phyloP scores from a whole-genome alignment of 1,140 invertebrate species.

The Xylocopa sonorina region DNA sequence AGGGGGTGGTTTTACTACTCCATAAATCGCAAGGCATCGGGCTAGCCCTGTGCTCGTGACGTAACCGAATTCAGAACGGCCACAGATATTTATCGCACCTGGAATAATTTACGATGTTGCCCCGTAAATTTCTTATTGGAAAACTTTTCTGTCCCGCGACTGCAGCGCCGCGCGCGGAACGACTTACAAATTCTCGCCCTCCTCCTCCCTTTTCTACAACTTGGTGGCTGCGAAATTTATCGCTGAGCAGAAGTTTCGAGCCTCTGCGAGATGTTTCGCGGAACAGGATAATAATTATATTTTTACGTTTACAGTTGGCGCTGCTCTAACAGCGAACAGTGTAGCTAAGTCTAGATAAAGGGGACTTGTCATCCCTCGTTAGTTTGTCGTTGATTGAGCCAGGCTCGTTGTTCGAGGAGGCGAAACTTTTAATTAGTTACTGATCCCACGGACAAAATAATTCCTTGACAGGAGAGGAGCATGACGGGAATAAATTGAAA shows the following conservation, averaged over 20 bases:
- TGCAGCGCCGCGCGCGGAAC: neutral
- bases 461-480: conserved; percentile 47
- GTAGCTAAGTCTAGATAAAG: conserved; percentile 51
- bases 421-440: conserved; percentile 76
- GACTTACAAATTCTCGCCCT: neutral
- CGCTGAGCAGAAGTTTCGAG: too few relatives aligned
- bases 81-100: conserved; percentile 31
- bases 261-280: too few relatives aligned
- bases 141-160: neutral
- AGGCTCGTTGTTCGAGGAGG: conserved; percentile 31
- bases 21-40: conserved; percentile 50
- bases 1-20: conserved; percentile 41
- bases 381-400: conserved; percentile 50
- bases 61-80: conserved; percentile 23
- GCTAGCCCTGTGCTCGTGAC: conserved; percentile 25
- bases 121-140: conserved; percentile 7
- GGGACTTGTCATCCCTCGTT: conserved; percentile 45
- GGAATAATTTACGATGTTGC: conserved; percentile 4
- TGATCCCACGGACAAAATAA: conserved; percentile 65
- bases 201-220: neutral
- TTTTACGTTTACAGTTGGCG: too few relatives aligned
- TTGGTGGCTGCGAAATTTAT: neutral
- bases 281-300: too few relatives aligned
- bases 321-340: neutral
- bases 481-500: conserved; percentile 69